Percentiles rank a stretch among this genome's conserved stretches.
These are phyloP conservation scores for Malthinus seriepunctatus DNA, from an alignment of 2,888 invertebrate species.

Conservation along the genomic window DNA sequence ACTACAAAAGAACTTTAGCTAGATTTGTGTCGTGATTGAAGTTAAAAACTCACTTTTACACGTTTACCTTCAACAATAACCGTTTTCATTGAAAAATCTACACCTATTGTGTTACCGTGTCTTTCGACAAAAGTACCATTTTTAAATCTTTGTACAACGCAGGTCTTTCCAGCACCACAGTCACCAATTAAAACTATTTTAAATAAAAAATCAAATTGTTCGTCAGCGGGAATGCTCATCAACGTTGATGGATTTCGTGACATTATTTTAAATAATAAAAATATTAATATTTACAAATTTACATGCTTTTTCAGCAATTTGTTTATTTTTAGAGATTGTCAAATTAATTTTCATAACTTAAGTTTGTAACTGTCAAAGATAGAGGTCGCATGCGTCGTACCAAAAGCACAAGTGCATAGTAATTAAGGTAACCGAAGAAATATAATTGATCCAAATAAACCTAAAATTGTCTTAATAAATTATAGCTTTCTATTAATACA, in stretches of 20 bases:
- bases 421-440: too few species aligned
- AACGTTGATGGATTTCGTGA: constrained; percentile 76
- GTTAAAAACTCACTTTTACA: constrained; percentile 74
- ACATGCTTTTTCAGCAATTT: constrained; percentile 10
- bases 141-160: constrained; percentile 93
- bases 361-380: too few species aligned
- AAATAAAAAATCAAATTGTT: constrained; percentile 90
- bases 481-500: too few species aligned
- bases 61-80: constrained; percentile 90
- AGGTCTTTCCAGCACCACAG: constrained; percentile 90
- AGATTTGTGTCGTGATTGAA: not conserved
- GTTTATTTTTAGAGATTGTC: not conserved
- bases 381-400: too few species aligned
- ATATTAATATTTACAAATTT: constrained; percentile 12
- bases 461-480: too few species aligned
- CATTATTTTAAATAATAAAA: constrained; percentile 54
- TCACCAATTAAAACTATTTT: constrained; percentile 95
- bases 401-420: too few species aligned
- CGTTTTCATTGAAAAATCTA: constrained; percentile 99
- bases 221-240: constrained; percentile 74
- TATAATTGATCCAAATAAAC: too few species aligned
- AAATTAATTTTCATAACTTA: too few species aligned
- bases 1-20: constrained; percentile 55
- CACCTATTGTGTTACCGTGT: constrained; percentile 96
- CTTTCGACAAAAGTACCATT: constrained; percentile 94